A percentile compares a stretch with the other conserved stretches of the same genome.
These are phyloP conservation scores for Merops nubicus DNA, from an alignment of 2,113 vertebrate genomes.

Conservation along the genomic window DNA sequence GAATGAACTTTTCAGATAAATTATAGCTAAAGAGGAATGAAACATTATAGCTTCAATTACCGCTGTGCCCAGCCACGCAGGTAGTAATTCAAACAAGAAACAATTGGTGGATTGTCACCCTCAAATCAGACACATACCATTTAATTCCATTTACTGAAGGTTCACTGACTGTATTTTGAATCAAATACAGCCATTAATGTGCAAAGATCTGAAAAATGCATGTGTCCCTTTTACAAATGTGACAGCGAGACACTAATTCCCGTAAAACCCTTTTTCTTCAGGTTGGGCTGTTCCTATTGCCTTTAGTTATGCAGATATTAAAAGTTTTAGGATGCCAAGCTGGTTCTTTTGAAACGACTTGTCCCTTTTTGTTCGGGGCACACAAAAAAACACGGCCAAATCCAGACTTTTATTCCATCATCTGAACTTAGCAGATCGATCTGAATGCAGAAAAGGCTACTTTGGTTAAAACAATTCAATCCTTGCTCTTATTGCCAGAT, in stretches of 20 bases:
- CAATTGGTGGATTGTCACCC: constrained; percentile 67
- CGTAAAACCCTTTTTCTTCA: constrained; percentile 53
- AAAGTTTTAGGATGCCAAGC: not conserved
- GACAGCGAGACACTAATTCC: constrained; percentile 50
- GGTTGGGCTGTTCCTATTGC: constrained; percentile 30
- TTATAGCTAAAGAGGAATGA: constrained; percentile 64
- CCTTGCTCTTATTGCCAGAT: not conserved
- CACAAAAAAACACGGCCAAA: not conserved
- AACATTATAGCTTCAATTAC: constrained; percentile 71
- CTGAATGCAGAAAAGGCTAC: not conserved
- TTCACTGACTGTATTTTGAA: constrained; percentile 72
- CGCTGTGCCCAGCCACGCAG: constrained; percentile 67
- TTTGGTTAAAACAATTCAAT: constrained; percentile 57
- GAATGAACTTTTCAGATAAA: constrained; percentile 63
- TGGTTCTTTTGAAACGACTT: not conserved
- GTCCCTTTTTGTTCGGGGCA: not conserved
- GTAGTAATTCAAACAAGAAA: constrained; percentile 73
- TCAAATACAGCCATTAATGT: constrained; percentile 68
- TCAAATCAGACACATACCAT: constrained; percentile 71
- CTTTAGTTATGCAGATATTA: not conserved
- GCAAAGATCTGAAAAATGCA: constrained; percentile 70
- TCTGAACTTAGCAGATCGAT: constrained; percentile 13
- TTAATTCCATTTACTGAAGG: constrained; percentile 72
- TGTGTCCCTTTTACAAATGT: constrained; percentile 63
- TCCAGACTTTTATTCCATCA: not conserved